Evolutionary conservation across 30 jellyfish, hydroid and myxozoan species (phyloP).

Genomic region (Phacellophora camtschatica): DNA sequence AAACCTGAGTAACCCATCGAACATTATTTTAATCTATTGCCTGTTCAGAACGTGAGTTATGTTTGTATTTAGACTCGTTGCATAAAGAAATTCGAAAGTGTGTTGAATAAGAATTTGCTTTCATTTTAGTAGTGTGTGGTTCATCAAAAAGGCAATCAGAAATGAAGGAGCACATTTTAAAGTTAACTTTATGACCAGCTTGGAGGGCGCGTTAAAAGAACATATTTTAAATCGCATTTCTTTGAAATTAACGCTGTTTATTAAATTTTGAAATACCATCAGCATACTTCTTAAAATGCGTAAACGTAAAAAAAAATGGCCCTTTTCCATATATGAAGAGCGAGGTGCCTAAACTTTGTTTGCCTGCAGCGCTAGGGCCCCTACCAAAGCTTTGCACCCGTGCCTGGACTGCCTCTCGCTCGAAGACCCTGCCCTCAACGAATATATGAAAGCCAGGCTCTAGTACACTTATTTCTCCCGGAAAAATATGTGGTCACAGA

Average conservation of each 20-base stretch:
- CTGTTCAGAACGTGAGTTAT: slow-evolving; percentile 1
- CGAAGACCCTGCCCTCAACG: too few species aligned
- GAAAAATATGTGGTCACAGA: too few species aligned
- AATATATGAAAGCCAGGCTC: too few species aligned
- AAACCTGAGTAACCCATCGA: background rate
- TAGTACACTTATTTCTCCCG: too few species aligned
- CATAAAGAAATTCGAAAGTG: too few species aligned
- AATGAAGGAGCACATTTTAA: background rate
- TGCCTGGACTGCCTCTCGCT: background rate
- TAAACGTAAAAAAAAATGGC: background rate
- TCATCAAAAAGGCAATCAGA: background rate
- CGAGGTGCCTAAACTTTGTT: background rate
- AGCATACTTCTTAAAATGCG: background rate
- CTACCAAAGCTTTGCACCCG: background rate
- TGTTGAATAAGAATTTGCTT: too few species aligned
- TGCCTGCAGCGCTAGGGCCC: slow-evolving; percentile 5
- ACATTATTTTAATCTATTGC: background rate
- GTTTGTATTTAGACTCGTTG: slow-evolving; percentile 3
- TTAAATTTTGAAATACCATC: background rate
- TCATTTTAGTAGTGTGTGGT: background rate
- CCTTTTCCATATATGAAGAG: background rate
- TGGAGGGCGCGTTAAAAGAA: too few species aligned
- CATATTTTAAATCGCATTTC: too few species aligned
- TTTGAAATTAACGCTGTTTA: background rate
- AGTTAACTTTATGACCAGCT: too few species aligned